Evolutionary conservation across 2,113 vertebrate genomes (phyloP), one percentile per base, ranked within the genome.

Genomic region (Synchiropus splendidus): DNA sequence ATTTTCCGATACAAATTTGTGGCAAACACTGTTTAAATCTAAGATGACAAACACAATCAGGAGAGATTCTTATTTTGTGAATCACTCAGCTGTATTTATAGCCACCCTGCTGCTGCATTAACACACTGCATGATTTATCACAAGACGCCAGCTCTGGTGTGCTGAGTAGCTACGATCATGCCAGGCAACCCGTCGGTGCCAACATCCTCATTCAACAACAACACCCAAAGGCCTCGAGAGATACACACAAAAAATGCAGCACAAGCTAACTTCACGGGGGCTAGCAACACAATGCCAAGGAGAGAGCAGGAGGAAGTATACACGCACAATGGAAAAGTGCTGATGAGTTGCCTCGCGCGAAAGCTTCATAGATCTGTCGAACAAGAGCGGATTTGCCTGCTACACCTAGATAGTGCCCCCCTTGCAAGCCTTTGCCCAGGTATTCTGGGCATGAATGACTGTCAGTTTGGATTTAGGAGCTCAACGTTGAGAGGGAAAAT

Each of bases 381-480:
- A 80, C 77, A 75, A 71, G 76, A 80, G 78, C 51, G 77, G 73
- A 83, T 79, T 81, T 81, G 81, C 82, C 80, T 83, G 81, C 79
- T 77, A 69, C 69, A 78, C 75, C 78, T 75, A 83, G 81, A 85
- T 81, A 80, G 81, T 79, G 74, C 42, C 45, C 11, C 64, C 54
- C 68, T 58, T 48, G 45, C 60, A 9, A 73, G 66, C 61, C 70
- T 71, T 78, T 45, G 65, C 69, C 70, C 84, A 87, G 84, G 85
- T 86, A 84, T 82, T 77, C 79, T 78, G 72, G 71, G 70, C 60
- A 74, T 80, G 75, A 86, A 87, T 79, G 82, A 70, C 75, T 83
- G 81, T 80, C 83, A 82, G 71, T 85, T 82, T 85, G 74, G 79
- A 85, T 85, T 85, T 84, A 65, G 61, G 70, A 74, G 80, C 74